These are phyloP conservation scores for Neosalanx taihuensis DNA, from an alignment of 2,797 vertebrate genomes.

Conservation along the genomic window DNA sequence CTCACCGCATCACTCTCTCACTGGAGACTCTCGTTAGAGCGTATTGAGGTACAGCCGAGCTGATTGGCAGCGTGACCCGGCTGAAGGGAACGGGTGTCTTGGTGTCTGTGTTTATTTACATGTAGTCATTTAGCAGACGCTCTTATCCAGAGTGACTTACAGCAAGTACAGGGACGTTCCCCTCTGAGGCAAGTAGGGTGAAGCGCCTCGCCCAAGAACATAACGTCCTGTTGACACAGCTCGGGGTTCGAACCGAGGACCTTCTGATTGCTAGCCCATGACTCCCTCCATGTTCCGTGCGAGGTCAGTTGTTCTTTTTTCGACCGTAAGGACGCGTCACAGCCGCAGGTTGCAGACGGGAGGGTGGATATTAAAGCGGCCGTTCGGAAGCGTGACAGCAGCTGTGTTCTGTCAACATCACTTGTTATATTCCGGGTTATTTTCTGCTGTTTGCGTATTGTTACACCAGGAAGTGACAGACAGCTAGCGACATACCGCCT, in stretches of 20 bases:
- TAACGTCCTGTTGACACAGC: too few species aligned
- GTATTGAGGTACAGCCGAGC: conserved; percentile 23
- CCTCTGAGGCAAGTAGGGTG: too few species aligned
- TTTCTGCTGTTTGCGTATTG: neutral
- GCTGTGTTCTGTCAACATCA: neutral
- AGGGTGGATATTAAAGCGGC: neutral
- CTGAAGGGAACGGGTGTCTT: neutral
- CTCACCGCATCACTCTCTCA: conserved; percentile 22
- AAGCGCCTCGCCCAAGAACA: too few species aligned
- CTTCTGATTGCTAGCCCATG: too few species aligned
- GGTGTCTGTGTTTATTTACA: neutral
- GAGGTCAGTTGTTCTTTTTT: too few species aligned
- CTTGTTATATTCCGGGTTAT: neutral
- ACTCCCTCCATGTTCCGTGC: too few species aligned
- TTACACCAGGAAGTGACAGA: neutral
- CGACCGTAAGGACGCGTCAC: too few species aligned
- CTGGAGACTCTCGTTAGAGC: conserved; percentile 24
- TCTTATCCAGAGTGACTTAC: too few species aligned
- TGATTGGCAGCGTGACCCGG: neutral
- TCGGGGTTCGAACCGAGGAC: too few species aligned
- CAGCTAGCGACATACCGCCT: conserved; percentile 3
- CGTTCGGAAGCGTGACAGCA: neutral
- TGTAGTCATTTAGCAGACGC: too few species aligned
- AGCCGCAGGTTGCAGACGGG: neutral
- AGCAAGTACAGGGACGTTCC: too few species aligned